Percentiles rank a stretch among this genome's conserved stretches.
phyloP scores from a whole-genome alignment of 2,888 invertebrate genomes.

The Tipula lateralis region DNA sequence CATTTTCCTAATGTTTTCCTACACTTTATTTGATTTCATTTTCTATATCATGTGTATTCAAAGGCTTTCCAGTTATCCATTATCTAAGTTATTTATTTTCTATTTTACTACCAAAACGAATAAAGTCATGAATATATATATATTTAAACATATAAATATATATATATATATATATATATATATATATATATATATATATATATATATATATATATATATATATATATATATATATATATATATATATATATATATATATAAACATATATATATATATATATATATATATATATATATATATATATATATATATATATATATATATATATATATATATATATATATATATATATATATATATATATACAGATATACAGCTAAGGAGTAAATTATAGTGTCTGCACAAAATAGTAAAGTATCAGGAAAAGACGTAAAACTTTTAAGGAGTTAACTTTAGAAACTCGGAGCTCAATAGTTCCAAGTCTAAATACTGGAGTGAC shows the following conservation, averaged over 20 bases:
- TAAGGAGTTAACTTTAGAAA: too few relatives aligned
- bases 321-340: too few relatives aligned
- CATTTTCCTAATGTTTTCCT: not conserved
- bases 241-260: not conserved
- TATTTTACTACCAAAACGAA: not conserved
- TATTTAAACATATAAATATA: not conserved
- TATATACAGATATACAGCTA: too few relatives aligned
- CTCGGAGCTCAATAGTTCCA: too few relatives aligned
- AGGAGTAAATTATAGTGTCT: too few relatives aligned
- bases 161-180: not conserved
- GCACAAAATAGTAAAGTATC: too few relatives aligned
- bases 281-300: too few relatives aligned
- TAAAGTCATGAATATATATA: not conserved
- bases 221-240: not conserved
- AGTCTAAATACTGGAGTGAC: too few relatives aligned
- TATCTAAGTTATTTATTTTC: not conserved
- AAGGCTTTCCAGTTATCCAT: not conserved
- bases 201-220: not conserved
- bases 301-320: too few relatives aligned
- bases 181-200: not conserved
- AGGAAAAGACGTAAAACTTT: too few relatives aligned
- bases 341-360: too few relatives aligned
- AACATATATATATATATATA: too few relatives aligned
- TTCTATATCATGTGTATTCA: not conserved
- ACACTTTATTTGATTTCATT: slow-evolving; percentile 16